These are phyloP conservation scores for Philotrypesis tridentata DNA, from an alignment of 1,140 invertebrate genomes.

Conservation along the genomic window DNA sequence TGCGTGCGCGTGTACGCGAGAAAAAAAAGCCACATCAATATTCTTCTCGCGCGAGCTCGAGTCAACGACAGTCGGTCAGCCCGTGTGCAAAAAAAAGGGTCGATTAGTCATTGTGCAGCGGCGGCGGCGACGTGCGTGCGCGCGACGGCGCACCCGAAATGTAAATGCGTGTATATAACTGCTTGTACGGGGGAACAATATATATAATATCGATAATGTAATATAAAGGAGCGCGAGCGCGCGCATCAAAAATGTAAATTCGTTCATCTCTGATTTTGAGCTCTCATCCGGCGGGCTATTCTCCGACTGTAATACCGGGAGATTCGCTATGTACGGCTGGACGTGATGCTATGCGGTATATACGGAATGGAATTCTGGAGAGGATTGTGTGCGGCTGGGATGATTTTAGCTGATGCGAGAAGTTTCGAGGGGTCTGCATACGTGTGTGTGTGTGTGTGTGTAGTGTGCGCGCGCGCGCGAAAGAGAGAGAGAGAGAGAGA, in stretches of 20 bases:
- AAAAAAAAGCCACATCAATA: constrained; percentile 9
- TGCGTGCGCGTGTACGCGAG: not conserved
- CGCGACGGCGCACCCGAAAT: too few relatives aligned
- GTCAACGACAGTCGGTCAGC: not conserved
- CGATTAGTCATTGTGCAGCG: not conserved
- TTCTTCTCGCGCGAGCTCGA: not conserved
- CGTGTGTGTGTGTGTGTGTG: too few relatives aligned
- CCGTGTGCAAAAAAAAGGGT: not conserved
- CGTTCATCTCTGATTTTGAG: constrained; percentile 20
- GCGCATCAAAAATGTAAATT: constrained; percentile 10
- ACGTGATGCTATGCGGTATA: not conserved
- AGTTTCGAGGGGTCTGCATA: not conserved
- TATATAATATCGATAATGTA: not conserved
- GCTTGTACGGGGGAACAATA: too few relatives aligned
- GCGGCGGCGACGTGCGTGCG: too few relatives aligned
- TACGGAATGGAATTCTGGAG: not conserved
- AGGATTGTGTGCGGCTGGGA: not conserved
- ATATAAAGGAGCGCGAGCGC: too few relatives aligned
- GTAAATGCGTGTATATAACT: too few relatives aligned
- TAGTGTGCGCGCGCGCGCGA: too few relatives aligned
- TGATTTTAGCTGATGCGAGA: not conserved
- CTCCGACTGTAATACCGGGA: too few relatives aligned
- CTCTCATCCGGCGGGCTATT: not conserved
- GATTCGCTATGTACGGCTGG: not conserved
- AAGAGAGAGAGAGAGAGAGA: not conserved